Base-by-base conservation (phyloP, 2,797 vertebrate genomes). In the Halcyon badia region DNA sequence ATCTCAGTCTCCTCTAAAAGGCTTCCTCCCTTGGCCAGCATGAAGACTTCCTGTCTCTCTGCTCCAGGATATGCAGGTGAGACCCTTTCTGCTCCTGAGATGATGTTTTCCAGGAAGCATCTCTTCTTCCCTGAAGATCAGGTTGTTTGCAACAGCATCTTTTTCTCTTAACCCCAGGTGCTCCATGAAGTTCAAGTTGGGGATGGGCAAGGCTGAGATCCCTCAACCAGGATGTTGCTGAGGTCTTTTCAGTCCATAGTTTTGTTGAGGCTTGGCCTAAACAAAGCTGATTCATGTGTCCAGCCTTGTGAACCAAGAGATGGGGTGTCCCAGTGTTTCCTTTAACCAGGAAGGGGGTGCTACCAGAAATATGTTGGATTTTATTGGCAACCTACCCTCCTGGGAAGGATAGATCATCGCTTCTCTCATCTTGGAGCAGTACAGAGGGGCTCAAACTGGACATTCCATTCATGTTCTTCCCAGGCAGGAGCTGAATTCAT, bases 391-490 rank as follows among this genome's bases (percentile, higher is more conserved):
- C 31, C 8, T 11, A 4, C 24, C 24, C 10, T 35, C 22, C 17
- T 18, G 41, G 31, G 25, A 57, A 81, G 65, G 37, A 60, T 0
- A 5, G 37, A 46, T 57, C 44, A 56, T 69, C n/a, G 3, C 16
- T 68, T 61, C 31, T 68, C 26, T 26, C 19, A 22, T 46, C 33
- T 37, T 28, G 26, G 49, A 70, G 31, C 4, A 1, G 57, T 31
- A 44, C 41, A 20, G 41, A 21, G 28, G 26, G n/a, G 33, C 56
- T 95, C 21, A 12, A 3, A 12, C 30, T 39, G 42, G 51, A 30
- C 60, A 4, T 24, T 15, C 46, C 33, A 2, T 52, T 18, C 37
- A 4, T 0, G 2, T 20, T 54, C 11, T 35, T 15, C 51, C 56
- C 9, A 3, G 41, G 54, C 1, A 2, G 89, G 72, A 84, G 58